phyloP scores from a whole-genome alignment of 1,140 invertebrate genomes.

The Tetragnatha versicolor region DNA sequence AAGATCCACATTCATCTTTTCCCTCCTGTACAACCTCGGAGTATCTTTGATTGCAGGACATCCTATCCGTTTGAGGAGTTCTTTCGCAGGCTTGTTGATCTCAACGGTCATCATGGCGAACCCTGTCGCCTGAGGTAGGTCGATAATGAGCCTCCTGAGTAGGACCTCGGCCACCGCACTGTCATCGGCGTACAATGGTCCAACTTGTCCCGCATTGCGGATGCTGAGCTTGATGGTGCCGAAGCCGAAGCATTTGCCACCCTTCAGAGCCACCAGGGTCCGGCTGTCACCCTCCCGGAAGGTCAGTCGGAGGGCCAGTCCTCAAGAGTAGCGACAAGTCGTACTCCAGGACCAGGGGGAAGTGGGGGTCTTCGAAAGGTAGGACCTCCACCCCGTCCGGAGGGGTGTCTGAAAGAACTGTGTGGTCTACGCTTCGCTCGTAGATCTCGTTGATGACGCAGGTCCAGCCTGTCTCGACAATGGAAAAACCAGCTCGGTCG shows the following conservation, averaged over 20 bases:
- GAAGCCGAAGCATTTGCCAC: constrained; percentile 54
- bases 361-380: constrained; percentile 5
- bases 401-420: constrained; percentile 16
- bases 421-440: constrained; percentile 1
- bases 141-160: constrained; percentile 40
- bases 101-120: constrained; percentile 54
- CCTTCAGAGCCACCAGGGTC: constrained; percentile 52
- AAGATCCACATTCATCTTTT: constrained; percentile 40
- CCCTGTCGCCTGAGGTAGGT: constrained; percentile 35
- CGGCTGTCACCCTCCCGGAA: constrained; percentile 35
- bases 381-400: constrained; percentile 9
- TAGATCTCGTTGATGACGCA: constrained; percentile 28
- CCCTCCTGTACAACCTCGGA: constrained; percentile 50
- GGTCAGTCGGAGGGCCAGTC: constrained; percentile 7
- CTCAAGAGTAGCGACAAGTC: constrained; percentile 46
- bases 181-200: constrained; percentile 59
- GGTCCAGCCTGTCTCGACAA: constrained; percentile 31
- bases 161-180: constrained; percentile 56
- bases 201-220: constrained; percentile 35
- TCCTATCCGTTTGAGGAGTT: constrained; percentile 50
- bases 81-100: constrained; percentile 40
- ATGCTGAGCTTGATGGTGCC: constrained; percentile 53
- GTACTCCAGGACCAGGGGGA: constrained; percentile 39
- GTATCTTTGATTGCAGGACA: constrained; percentile 42
- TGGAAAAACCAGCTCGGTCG: constrained; percentile 56